Evolutionary conservation across 1,140 invertebrate genomes (phyloP), one percentile per base, ranked within the genome.

Genomic region (Planococcus citri): DNA sequence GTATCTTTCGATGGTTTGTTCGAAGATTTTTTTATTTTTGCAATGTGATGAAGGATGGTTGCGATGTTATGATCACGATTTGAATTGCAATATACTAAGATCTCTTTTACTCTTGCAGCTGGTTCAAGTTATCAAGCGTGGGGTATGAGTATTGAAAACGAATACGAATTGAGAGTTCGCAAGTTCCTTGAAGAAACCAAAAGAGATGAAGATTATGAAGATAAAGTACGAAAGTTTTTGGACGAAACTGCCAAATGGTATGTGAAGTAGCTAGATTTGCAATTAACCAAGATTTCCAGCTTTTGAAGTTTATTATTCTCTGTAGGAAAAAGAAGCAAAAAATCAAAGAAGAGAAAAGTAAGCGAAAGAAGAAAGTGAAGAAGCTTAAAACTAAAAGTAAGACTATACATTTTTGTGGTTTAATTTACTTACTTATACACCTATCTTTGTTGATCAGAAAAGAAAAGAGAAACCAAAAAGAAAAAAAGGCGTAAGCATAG

Each of bases 141-240:
- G 4, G 29, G 29, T 8, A 22, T 21, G 4, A 71, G 73, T 29
- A 74, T 71, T 58, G 72, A 73, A 38, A 71, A 77, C 67, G 86
- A 87, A 72, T 89, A 89, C 74, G 88, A 89, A 73, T 75, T 82
- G 17, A 86, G 89, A 81, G 84, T 91, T 24, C 83, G 88, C 4
- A 85, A 86, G 70, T 90, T 90, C 76, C 76, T 90, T 41, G 86
- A 88, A 73, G 86, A 88, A 77, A 88, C 87, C 0, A 88, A 88
- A 78, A 87, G 88, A 73, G 89, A 91, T 75, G 88, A 88, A 0
- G 89, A 91, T 77, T 91, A 91, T 74, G 88, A 91, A 76, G 85
- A 87, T 67, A 90, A 90, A 78, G 82, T 92, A 37, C 82, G 88
- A 1, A 90, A 89, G 75, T 89, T 91, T 75, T 79, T 92, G 58